These are phyloP conservation scores for Odontesthes bonariensis DNA, from an alignment of 2,113 vertebrate genomes.

Conservation along the genomic window DNA sequence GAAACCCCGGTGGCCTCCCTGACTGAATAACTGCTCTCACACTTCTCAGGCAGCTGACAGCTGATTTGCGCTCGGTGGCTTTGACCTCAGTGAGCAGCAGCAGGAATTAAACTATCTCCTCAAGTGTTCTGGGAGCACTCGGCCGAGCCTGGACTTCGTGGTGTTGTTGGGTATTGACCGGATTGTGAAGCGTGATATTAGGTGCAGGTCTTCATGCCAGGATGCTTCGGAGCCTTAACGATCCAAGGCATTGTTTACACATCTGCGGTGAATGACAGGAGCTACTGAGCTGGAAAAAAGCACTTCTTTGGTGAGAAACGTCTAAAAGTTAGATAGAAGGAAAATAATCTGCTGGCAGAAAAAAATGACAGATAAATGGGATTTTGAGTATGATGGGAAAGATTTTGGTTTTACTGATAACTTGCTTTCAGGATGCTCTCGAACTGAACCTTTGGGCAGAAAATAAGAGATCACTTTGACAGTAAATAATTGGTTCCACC, in stretches of 20 bases:
- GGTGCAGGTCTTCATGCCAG: slow-evolving; percentile 49
- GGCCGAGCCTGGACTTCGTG: slow-evolving; percentile 11
- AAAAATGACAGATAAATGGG: background rate
- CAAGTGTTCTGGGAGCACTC: slow-evolving; percentile 39
- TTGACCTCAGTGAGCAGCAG: slow-evolving; percentile 27
- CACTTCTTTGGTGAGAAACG: slow-evolving; percentile 4
- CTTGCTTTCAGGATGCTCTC: background rate
- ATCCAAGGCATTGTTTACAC: slow-evolving; percentile 37
- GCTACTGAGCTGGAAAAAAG: slow-evolving; percentile 46
- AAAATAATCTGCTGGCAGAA: background rate
- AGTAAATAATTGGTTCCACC: background rate
- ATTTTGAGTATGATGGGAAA: background rate
- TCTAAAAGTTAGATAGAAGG: slow-evolving; percentile 13
- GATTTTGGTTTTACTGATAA: too few relatives aligned
- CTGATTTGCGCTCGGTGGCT: slow-evolving; percentile 30
- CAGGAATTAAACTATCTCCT: slow-evolving; percentile 29
- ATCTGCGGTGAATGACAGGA: slow-evolving; percentile 51
- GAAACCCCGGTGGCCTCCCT: background rate
- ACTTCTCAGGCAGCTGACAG: slow-evolving; percentile 28
- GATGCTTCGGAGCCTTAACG: slow-evolving; percentile 49
- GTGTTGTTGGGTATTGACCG: slow-evolving; percentile 43
- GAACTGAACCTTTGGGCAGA: background rate
- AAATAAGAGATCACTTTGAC: background rate
- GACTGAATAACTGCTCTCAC: background rate
- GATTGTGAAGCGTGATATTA: slow-evolving; percentile 73